A percentile compares a stretch with the other conserved stretches of the same genome.
These are phyloP conservation scores for Danio aesculapii DNA, from an alignment of 2,797 vertebrate genomes.

Conservation along the genomic window DNA sequence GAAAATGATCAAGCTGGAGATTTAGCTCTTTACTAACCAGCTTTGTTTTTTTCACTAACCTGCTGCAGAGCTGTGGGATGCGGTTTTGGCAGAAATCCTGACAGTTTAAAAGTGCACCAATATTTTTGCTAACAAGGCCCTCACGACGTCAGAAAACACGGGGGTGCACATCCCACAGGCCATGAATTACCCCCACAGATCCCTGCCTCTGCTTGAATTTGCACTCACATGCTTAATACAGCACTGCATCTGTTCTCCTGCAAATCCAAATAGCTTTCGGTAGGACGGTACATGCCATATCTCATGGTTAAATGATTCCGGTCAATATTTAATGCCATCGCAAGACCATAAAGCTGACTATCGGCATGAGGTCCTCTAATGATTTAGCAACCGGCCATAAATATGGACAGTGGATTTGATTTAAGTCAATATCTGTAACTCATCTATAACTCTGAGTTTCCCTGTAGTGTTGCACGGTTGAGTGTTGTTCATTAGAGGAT, in stretches of 20 bases:
- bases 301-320: slow-evolving; percentile 54
- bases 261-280: slow-evolving; percentile 41
- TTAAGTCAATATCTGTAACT: slow-evolving; percentile 33
- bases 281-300: slow-evolving; percentile 47
- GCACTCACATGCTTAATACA: slow-evolving; percentile 38
- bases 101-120: slow-evolving; percentile 59
- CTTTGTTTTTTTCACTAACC: slow-evolving; percentile 46
- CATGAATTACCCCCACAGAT: slow-evolving; percentile 49
- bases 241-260: slow-evolving; percentile 32
- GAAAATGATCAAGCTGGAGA: slow-evolving; percentile 30
- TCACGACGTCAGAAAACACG: slow-evolving; percentile 50
- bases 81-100: slow-evolving; percentile 56
- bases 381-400: slow-evolving; percentile 48
- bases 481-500: slow-evolving; percentile 44
- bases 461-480: neutral
- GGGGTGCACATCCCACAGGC: slow-evolving; percentile 43
- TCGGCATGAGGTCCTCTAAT: slow-evolving; percentile 35
- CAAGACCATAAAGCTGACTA: slow-evolving; percentile 49
- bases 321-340: slow-evolving; percentile 55
- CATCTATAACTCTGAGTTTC: slow-evolving; percentile 27
- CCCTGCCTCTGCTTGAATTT: slow-evolving; percentile 26
- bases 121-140: slow-evolving; percentile 61
- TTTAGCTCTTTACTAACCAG: slow-evolving; percentile 40
- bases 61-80: slow-evolving; percentile 50
- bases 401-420: slow-evolving; percentile 40